Conservation (phyloP, 1,140 invertebrate genomes). For the Oryzaephilus surinamensis region DNA sequence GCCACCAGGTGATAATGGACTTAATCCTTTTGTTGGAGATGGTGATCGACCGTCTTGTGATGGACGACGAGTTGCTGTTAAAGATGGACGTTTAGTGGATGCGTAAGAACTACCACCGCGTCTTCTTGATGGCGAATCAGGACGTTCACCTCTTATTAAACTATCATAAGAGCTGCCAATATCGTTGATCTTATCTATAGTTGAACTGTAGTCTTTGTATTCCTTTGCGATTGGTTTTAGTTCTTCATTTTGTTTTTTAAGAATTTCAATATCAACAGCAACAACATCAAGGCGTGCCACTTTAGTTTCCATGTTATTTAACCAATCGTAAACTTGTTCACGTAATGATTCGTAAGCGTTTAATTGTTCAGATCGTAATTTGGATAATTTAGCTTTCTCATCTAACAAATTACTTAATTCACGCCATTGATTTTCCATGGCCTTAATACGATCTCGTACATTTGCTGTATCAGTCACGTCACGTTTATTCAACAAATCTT, state of each 20-base stretch:
- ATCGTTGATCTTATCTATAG: conserved; percentile 87
- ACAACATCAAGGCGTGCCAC: conserved; percentile 65
- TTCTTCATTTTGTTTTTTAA: conserved; percentile 76
- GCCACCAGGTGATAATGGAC: conserved; percentile 70
- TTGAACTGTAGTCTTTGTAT: conserved; percentile 74
- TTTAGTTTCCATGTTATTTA: conserved; percentile 65
- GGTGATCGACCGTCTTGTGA: conserved; percentile 67
- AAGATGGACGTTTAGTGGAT: conserved; percentile 56
- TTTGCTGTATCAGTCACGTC: conserved; percentile 79
- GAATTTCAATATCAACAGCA: conserved; percentile 74
- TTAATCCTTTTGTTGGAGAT: conserved; percentile 64
- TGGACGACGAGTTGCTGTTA: conserved; percentile 47
- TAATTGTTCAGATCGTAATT: conserved; percentile 71
- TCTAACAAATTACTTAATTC: conserved; percentile 69
- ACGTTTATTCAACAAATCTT: conserved; percentile 73
- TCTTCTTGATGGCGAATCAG: conserved; percentile 60
- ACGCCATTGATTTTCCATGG: conserved; percentile 78
- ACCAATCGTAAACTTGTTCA: conserved; percentile 77
- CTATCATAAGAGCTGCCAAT: conserved; percentile 77
- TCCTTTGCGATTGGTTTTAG: conserved; percentile 82
- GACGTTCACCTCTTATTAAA: conserved; percentile 58
- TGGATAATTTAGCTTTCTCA: conserved; percentile 72
- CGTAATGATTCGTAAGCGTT: conserved; percentile 75
- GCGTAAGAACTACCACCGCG: conserved; percentile 52
- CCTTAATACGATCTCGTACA: conserved; percentile 80